A percentile compares a stretch with the other conserved stretches of the same genome.
Evolutionary conservation across 1,140 invertebrate species (phyloP).

Genomic region (Philotrypesis tridentata): DNA sequence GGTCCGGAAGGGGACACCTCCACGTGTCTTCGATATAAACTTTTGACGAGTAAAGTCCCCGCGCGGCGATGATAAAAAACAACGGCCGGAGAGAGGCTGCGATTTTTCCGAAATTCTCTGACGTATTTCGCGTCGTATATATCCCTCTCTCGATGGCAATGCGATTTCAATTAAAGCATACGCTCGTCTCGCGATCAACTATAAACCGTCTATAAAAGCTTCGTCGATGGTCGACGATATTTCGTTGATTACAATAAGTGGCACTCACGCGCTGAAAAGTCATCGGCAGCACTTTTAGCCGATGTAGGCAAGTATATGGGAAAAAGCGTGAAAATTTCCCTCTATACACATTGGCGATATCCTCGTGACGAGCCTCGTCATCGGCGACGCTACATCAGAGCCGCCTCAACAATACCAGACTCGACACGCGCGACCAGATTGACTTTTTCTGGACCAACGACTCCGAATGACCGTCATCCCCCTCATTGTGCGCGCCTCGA

Average conservation of each 20-base stretch:
- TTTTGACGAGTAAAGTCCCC: not conserved
- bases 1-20: no score
- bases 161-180: no score
- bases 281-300: not conserved
- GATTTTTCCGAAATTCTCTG: no score
- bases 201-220: no score
- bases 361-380: not conserved
- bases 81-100: no score
- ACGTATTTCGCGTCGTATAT: no score
- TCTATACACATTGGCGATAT: not conserved
- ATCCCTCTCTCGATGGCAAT: no score
- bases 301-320: not conserved
- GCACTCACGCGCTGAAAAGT: not conserved
- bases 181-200: no score
- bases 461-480: constrained; percentile 5
- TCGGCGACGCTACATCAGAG: not conserved
- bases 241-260: constrained; percentile 5
- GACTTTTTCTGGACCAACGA: constrained; percentile 22
- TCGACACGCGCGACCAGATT: constrained; percentile 15
- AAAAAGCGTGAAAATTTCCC: not conserved
- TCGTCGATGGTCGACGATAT: not conserved
- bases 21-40: not conserved
- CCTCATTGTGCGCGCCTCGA: not conserved
- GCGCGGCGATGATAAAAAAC: not conserved
- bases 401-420: constrained; percentile 9